phyloP scores from a whole-genome alignment of 1,140 invertebrate species.

The Sipha flava region DNA sequence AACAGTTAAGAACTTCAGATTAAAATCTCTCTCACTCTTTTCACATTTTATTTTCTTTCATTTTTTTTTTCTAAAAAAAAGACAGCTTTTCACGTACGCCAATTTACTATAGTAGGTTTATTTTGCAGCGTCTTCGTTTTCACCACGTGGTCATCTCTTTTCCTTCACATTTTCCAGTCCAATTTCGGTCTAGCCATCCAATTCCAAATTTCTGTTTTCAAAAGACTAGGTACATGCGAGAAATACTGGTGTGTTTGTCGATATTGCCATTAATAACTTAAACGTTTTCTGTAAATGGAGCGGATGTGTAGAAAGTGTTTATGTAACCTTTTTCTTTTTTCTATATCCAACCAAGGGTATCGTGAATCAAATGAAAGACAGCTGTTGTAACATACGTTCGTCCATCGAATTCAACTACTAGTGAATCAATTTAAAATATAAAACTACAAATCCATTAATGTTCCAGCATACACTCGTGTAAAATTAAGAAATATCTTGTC shows the following conservation, averaged over 20 bases:
- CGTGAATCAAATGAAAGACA: not conserved
- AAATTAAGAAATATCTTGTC: too few relatives aligned
- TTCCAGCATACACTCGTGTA: too few relatives aligned
- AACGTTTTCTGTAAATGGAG: not conserved
- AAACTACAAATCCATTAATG: too few relatives aligned
- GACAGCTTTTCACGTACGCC: conserved; percentile 7
- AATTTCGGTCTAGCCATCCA: not conserved
- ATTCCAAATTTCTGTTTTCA: conserved; percentile 5
- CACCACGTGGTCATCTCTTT: not conserved
- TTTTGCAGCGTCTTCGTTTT: not conserved
- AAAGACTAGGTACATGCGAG: not conserved
- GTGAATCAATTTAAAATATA: too few relatives aligned
- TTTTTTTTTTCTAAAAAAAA: not conserved
- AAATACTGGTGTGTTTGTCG: not conserved
- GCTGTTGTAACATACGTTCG: too few relatives aligned
- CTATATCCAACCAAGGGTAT: not conserved
- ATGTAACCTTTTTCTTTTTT: not conserved
- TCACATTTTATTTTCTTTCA: not conserved
- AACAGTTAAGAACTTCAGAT: not conserved
- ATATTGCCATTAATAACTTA: conserved; percentile 8
- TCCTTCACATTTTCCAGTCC: not conserved
- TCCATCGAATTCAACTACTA: too few relatives aligned
- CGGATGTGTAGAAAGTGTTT: not conserved
- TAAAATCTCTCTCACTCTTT: not conserved
- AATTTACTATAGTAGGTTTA: not conserved